phyloP scores from a whole-genome alignment of 2,113 vertebrate genomes.

The human region DNA sequence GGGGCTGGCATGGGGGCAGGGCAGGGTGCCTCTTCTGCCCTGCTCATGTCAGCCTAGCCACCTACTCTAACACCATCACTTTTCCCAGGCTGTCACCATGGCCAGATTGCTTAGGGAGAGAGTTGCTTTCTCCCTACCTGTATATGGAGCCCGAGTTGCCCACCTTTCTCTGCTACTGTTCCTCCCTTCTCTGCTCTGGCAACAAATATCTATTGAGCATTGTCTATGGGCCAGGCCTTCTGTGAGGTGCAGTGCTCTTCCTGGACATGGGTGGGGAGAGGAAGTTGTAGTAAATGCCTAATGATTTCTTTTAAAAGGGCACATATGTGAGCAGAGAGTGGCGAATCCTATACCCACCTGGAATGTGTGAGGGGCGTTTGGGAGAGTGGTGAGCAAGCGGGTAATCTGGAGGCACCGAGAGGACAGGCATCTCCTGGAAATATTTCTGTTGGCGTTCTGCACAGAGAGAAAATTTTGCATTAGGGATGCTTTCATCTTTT shows the following conservation, averaged over 20 bases:
- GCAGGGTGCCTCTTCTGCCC: no score
- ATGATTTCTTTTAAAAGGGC: not conserved
- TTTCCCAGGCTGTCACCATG: not conserved
- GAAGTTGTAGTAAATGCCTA: not conserved
- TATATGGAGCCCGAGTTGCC: accelerated
- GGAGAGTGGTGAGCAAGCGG: no score
- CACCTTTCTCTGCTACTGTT: not conserved
- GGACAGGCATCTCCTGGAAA: not conserved
- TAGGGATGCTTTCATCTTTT: not conserved
- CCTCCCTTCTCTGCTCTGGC: not conserved
- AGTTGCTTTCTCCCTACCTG: not conserved
- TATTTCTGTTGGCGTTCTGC: not conserved
- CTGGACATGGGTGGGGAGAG: accelerated
- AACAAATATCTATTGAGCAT: not conserved
- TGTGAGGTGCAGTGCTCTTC: not conserved
- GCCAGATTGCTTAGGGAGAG: not conserved
- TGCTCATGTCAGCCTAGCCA: no score
- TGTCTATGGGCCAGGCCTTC: no score
- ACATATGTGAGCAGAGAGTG: not conserved
- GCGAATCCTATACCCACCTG: not conserved
- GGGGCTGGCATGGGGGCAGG: accelerated
- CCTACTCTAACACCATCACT: no score
- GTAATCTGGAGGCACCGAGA: not conserved
- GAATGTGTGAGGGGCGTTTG: not conserved
- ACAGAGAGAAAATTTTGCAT: not conserved